These are phyloP conservation scores for Fissipunctia ypsillon DNA, from an alignment of 2,888 invertebrate genomes.

Conservation along the genomic window DNA sequence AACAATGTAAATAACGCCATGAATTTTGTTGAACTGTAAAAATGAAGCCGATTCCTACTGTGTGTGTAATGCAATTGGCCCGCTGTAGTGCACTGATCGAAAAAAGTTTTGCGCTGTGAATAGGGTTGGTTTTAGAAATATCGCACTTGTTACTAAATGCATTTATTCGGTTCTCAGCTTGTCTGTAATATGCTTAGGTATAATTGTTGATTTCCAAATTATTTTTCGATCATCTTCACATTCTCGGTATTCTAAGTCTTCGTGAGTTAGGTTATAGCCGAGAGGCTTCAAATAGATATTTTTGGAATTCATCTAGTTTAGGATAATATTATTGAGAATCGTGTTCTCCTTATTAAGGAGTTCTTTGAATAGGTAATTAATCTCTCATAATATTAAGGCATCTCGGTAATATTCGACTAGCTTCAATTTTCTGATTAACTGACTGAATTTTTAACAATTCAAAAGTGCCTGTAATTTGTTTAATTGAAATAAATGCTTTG, in stretches of 20 bases:
- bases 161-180: too few species aligned
- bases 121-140: not conserved
- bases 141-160: not conserved
- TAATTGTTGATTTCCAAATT: too few species aligned
- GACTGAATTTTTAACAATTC: too few species aligned
- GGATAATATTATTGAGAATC: not conserved
- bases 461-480: too few species aligned
- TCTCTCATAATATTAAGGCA: not conserved
- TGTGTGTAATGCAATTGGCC: too few species aligned
- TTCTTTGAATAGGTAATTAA: not conserved
- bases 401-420: not conserved
- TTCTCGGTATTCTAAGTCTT: slow-evolving; percentile 9
- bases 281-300: slow-evolving; percentile 12
- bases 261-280: slow-evolving; percentile 10
- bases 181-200: too few species aligned
- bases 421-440: too few species aligned
- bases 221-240: not conserved
- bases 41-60: too few species aligned
- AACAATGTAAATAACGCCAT: too few species aligned
- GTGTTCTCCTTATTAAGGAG: not conserved
- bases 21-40: too few species aligned
- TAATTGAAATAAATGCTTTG: too few species aligned
- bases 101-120: not conserved
- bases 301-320: not conserved
- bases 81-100: too few species aligned